phyloP scores from a whole-genome alignment of 2,797 vertebrate species.

The Limnodromus scolopaceus region DNA sequence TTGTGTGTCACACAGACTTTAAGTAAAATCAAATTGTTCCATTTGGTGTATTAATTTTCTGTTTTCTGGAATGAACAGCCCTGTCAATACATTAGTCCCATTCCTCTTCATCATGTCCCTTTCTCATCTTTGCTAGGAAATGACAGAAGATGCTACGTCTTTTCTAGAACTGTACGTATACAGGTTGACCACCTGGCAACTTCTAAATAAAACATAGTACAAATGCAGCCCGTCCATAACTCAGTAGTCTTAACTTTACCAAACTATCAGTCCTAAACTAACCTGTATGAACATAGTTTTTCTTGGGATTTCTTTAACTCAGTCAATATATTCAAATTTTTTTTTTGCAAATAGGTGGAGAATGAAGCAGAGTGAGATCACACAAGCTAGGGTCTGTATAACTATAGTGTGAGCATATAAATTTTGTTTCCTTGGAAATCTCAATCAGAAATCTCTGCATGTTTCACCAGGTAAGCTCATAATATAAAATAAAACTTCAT shows the following conservation, averaged over 20 bases:
- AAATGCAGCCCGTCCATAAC: not conserved
- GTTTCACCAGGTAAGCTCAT: not conserved
- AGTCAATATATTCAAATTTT: not conserved
- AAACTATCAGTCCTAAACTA: not conserved
- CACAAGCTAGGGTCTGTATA: not conserved
- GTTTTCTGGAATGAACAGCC: not conserved
- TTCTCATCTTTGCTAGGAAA: not conserved
- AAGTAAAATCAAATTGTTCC: not conserved
- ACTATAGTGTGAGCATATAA: not conserved
- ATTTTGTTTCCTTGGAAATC: not conserved
- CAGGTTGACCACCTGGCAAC: not conserved
- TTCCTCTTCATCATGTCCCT: not conserved
- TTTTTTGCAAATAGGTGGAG: not conserved
- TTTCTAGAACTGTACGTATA: not conserved
- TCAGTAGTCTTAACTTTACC: not conserved
- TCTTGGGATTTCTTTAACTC: not conserved
- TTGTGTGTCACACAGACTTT: not conserved
- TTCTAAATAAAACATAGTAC: not conserved
- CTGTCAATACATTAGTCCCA: rapidly evolving
- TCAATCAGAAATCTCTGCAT: not conserved
- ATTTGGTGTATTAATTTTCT: not conserved
- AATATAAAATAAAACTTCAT: not conserved
- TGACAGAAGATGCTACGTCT: not conserved
- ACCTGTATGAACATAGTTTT: not conserved
- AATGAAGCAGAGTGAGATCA: not conserved